A percentile compares a stretch with the other conserved stretches of the same genome.
Evolutionary conservation across 1,140 invertebrate genomes (phyloP).

Genomic region (Habropoda laboriosa): DNA sequence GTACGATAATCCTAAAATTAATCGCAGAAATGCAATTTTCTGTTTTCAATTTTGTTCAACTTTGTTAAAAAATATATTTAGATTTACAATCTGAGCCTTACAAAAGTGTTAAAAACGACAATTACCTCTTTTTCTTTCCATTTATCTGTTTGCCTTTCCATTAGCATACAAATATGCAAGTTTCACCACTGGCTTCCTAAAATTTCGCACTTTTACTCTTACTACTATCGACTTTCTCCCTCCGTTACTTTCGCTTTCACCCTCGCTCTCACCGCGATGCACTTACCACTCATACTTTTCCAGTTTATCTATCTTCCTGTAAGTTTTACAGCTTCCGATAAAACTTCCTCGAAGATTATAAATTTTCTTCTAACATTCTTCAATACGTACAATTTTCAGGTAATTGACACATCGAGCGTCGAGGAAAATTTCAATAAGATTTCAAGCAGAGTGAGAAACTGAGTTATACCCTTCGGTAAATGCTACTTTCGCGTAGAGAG

Average conservation of each 20-base stretch:
- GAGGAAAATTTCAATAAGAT: background rate
- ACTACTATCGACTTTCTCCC: background rate
- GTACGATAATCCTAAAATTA: too few species aligned
- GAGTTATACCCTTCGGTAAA: too few species aligned
- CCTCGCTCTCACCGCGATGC: background rate
- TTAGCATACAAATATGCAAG: background rate
- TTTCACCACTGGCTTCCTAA: background rate
- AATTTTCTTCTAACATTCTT: background rate
- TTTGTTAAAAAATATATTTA: too few species aligned
- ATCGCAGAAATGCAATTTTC: too few species aligned
- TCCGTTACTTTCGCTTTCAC: background rate
- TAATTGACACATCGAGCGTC: background rate
- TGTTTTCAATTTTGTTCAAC: too few species aligned
- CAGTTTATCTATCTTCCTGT: background rate
- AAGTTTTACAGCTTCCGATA: background rate
- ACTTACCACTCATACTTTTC: background rate
- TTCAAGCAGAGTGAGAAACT: too few species aligned
- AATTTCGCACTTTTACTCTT: constrained; percentile 13
- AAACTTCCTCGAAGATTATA: background rate
- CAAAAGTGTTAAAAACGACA: too few species aligned
- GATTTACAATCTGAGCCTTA: too few species aligned
- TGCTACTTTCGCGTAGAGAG: too few species aligned
- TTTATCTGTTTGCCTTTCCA: too few species aligned
- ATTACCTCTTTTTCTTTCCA: too few species aligned
- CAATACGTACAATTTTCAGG: too few species aligned